phyloP scores from a whole-genome alignment of 92 coral and sea anemone genomes.

The Desmophyllum pertusum region DNA sequence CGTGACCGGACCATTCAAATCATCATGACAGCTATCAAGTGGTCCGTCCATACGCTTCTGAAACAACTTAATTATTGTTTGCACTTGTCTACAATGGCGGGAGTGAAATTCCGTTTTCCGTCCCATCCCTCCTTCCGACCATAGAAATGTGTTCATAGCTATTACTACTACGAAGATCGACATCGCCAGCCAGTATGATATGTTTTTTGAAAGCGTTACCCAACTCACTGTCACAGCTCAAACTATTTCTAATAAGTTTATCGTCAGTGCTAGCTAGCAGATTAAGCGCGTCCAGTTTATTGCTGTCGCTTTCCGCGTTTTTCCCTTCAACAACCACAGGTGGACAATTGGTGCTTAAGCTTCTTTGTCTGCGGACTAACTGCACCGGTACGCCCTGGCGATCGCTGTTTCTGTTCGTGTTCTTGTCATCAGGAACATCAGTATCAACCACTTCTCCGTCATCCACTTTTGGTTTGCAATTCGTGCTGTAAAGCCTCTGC shows the following conservation, averaged over 20 bases:
- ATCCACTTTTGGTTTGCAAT: background rate
- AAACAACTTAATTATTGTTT: background rate
- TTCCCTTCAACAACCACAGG: background rate
- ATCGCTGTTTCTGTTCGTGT: background rate
- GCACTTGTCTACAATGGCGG: background rate
- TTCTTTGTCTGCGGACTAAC: constrained; percentile 1
- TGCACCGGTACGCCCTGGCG: background rate
- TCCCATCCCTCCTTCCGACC: background rate
- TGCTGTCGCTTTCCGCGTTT: background rate
- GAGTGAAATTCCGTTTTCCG: background rate
- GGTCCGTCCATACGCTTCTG: background rate
- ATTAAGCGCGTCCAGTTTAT: background rate
- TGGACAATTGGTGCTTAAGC: background rate
- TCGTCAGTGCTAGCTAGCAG: background rate
- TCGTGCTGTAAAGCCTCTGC: background rate
- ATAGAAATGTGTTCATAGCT: background rate
- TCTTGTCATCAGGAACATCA: background rate
- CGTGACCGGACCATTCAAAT: too few relatives aligned
- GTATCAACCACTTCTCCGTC: background rate
- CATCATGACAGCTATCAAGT: too few relatives aligned
- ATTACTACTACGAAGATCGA: background rate
- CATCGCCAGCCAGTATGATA: background rate
- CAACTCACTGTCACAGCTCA: background rate
- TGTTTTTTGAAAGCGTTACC: background rate
- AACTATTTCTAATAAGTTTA: background rate